Base-by-base conservation (phyloP, 2,797 vertebrate genomes). In the Morus bassanus region DNA sequence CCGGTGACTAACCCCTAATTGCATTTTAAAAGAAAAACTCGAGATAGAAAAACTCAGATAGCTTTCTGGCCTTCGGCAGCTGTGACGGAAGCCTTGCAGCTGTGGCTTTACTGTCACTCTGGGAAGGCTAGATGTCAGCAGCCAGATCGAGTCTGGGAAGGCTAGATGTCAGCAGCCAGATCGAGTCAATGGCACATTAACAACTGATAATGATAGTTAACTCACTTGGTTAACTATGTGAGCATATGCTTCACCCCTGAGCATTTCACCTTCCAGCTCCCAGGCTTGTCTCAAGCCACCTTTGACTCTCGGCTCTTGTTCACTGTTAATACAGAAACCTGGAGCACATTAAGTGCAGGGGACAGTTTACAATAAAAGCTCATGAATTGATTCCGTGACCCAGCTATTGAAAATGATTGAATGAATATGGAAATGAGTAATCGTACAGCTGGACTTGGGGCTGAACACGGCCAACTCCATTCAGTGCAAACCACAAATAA, bases 371-470 rank as follows among this genome's bases (percentile, higher is more conserved):
- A 90, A 76, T 15, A 11, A 73, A 69, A 69, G 56, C 74, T 74
- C 37, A 2, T 48, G 13, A 73, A 70, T 43, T 67, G 83, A 57
- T 95, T 90, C 88, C 12, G 18, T 94, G 94, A 65, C 80, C 93
- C 88, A 59, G 77, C 88, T 83, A 31, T 87, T 91, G 72, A 84
- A 91, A 78, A 35, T 75, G 85, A 95, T 69, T 50, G 92, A 86
- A 60, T 86, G 88, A 43, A 59, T 60, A 33, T 89, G 95, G 91
- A 45, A 94, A 69, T 94, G 95, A 96, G 86, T 87, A 94, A 95
- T 91, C 9, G 2, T 39, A 67, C 92, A 94, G 95, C 93, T 92
- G 95, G 91, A 24, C 83, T 39, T 1, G 2, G 85, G 69, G 90
- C 76, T 88, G 82, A 73, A 27, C 0, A 1, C 0, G 0, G 81